A percentile compares a stretch with the other conserved stretches of the same genome.
Evolutionary conservation across 2,888 invertebrate genomes (phyloP).

Genomic region (Coecobrya sp.): DNA sequence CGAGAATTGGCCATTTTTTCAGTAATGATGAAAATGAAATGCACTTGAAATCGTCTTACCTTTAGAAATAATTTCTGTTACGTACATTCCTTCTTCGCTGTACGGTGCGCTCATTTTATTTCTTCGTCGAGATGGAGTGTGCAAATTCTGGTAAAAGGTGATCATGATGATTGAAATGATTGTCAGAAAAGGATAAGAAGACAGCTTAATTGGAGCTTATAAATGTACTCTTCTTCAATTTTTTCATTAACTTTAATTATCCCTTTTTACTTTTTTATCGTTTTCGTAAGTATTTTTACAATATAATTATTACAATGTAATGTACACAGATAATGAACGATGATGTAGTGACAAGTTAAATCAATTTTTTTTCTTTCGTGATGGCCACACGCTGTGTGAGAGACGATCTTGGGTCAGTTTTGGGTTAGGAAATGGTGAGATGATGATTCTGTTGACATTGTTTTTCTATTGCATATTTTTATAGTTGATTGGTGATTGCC

Average conservation of each 20-base stretch:
- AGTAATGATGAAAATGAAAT: conserved; percentile 20
- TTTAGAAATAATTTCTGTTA: neutral
- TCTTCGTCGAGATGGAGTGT: no score
- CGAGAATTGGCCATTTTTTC: conserved; percentile 55
- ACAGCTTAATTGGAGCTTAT: conserved; percentile 65
- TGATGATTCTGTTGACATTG: conserved; percentile 41
- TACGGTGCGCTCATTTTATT: no score
- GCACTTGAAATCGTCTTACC: conserved; percentile 10
- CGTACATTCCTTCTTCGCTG: no score
- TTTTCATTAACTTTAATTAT: conserved; percentile 43
- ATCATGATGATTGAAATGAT: conserved; percentile 29
- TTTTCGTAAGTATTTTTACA: neutral
- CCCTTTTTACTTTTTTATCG: neutral
- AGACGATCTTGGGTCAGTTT: conserved; percentile 33
- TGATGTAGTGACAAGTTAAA: conserved; percentile 23
- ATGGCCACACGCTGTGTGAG: conserved; percentile 31
- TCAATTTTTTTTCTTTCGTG: conserved; percentile 12
- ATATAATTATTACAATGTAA: neutral
- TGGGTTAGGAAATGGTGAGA: conserved; percentile 48
- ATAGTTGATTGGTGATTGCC: conserved; percentile 44
- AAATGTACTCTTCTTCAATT: conserved; percentile 27
- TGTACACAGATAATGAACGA: conserved; percentile 26
- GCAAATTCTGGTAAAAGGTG: neutral
- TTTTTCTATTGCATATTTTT: neutral
- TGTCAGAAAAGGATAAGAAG: conserved; percentile 51